A percentile compares a stretch with the other conserved stretches of the same genome.
phyloP scores from a whole-genome alignment of 1,140 invertebrate genomes.

The Cotesia typhae region DNA sequence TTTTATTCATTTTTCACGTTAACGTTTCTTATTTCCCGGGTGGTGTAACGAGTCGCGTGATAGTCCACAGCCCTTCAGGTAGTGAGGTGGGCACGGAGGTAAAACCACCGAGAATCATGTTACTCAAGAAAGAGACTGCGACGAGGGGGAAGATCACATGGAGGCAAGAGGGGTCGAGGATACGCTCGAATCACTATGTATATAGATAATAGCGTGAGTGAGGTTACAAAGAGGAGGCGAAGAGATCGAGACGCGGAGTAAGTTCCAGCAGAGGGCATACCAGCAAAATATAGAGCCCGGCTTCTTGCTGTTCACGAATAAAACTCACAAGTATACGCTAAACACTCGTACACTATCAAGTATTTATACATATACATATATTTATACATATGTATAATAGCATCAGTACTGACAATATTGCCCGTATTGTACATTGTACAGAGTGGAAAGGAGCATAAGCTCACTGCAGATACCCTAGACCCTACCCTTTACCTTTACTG shows the following conservation, averaged over 20 bases:
- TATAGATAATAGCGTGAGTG: conserved; percentile 17
- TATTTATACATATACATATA: too few species aligned
- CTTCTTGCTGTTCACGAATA: conserved; percentile 37
- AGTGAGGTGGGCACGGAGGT: neutral
- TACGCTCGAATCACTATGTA: too few species aligned
- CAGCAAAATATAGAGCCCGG: conserved; percentile 42
- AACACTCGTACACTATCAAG: too few species aligned
- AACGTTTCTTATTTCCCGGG: conserved; percentile 26
- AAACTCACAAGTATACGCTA: too few species aligned
- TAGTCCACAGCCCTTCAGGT: neutral
- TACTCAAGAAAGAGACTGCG: neutral
- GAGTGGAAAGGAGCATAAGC: neutral
- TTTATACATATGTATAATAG: too few species aligned
- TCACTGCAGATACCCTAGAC: conserved; percentile 25
- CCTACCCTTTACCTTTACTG: too few species aligned
- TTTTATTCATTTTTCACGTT: conserved; percentile 12
- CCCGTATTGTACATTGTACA: too few species aligned
- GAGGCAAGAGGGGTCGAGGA: neutral
- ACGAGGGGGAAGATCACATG: conserved; percentile 20
- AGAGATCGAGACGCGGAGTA: conserved; percentile 37
- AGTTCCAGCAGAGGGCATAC: too few species aligned
- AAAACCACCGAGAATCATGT: conserved; percentile 21
- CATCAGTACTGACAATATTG: too few species aligned
- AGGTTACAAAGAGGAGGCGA: conserved; percentile 35
- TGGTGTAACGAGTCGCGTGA: conserved; percentile 28